These are phyloP conservation scores for Matsumyia berberina DNA, from an alignment of 2,888 invertebrate genomes.

Conservation along the genomic window DNA sequence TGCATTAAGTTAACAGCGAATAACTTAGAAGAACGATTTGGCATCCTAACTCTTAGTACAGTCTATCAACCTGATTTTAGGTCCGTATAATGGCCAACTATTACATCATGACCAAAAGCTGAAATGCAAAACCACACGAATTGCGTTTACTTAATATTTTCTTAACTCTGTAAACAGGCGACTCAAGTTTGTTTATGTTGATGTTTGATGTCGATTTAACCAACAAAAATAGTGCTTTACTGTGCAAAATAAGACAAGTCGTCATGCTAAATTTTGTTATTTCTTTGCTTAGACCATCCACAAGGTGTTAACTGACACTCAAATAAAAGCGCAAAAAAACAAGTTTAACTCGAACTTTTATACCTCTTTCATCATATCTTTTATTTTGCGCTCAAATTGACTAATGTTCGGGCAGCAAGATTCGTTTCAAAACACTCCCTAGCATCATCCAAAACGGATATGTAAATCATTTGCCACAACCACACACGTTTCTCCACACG, in stretches of 20 bases:
- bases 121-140: neutral
- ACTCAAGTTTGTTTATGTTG: conserved; percentile 2
- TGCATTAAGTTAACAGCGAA: no score
- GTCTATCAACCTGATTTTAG: neutral
- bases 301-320: conserved; percentile 12
- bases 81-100: no score
- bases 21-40: no score
- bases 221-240: neutral
- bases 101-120: neutral
- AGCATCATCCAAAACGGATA: conserved; percentile 8
- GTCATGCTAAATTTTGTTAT: neutral
- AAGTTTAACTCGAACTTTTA: conserved; percentile 6
- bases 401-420: neutral
- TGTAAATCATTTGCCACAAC: conserved; percentile 10
- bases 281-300: conserved; percentile 1
- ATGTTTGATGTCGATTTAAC: neutral
- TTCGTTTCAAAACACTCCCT: conserved; percentile 9
- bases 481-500: neutral
- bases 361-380: conserved; percentile 11
- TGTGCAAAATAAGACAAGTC: neutral
- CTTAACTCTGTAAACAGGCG: neutral
- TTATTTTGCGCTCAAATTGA: neutral
- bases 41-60: no score
- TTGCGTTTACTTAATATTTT: conserved; percentile 1
- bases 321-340: conserved; percentile 15